A percentile compares a stretch with the other conserved stretches of the same genome.
Evolutionary conservation across 2,888 invertebrate genomes (phyloP).

Genomic region (Peribatodes rhomboidaria): DNA sequence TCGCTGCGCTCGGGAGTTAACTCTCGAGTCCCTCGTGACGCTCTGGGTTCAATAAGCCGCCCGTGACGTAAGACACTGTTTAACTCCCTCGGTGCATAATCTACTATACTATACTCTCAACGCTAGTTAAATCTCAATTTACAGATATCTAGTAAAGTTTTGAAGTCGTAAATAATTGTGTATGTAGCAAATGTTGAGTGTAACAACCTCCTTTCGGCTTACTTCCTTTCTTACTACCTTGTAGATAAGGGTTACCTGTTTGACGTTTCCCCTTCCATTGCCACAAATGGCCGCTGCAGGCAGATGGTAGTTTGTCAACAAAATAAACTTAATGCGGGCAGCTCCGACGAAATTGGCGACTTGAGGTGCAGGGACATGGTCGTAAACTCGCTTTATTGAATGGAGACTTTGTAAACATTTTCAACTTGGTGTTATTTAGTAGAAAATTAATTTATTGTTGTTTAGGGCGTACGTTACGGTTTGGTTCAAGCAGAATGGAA

Average conservation of each 20-base stretch:
- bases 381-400: conserved; percentile 39
- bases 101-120: too few species aligned
- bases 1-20: too few species aligned
- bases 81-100: too few species aligned
- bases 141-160: too few species aligned
- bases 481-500: too few species aligned
- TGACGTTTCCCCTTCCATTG: conserved; percentile 43
- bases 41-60: too few species aligned
- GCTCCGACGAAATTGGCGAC: conserved; percentile 40
- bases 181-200: too few species aligned
- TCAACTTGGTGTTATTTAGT: background rate
- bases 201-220: background rate
- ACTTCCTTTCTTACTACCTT: background rate
- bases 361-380: conserved; percentile 37
- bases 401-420: conserved; percentile 39
- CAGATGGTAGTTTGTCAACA: conserved; percentile 54
- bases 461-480: background rate
- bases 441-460: conserved; percentile 4
- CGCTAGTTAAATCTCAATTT: too few species aligned
- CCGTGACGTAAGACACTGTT: too few species aligned
- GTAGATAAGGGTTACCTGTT: background rate
- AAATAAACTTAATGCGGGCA: conserved; percentile 35
- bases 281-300: conserved; percentile 54
- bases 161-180: too few species aligned
- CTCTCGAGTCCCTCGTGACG: too few species aligned